Conservation (phyloP, 2,888 invertebrate species). For the Mimachlamys varia region DNA sequence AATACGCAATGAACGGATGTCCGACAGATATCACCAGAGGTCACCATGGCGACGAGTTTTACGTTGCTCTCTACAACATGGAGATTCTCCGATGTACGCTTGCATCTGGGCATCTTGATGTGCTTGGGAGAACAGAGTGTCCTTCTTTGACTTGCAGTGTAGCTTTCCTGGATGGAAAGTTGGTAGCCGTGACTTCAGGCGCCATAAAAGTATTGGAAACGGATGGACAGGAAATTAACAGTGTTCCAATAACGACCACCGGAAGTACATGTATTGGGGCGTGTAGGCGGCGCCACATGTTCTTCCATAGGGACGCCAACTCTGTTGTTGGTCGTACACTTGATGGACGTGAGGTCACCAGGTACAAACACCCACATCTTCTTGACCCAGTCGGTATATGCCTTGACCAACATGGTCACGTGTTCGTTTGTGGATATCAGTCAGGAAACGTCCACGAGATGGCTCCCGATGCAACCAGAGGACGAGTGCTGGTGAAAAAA, state of each 20-base stretch:
- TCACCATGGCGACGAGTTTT: neutral
- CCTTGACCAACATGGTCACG: neutral
- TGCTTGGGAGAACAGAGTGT: neutral
- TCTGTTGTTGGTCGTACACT: neutral
- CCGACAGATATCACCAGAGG: neutral
- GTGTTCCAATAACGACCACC: neutral
- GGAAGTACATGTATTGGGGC: neutral
- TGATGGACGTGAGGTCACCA: neutral
- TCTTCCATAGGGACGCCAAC: neutral
- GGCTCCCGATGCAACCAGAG: neutral
- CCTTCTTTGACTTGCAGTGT: neutral
- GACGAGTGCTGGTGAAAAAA: neutral
- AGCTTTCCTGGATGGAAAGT: neutral
- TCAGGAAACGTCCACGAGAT: neutral
- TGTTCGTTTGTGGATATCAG: neutral
- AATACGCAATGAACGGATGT: neutral
- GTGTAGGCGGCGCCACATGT: neutral
- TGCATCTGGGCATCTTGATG: slow-evolving; percentile 15
- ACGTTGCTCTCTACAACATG: neutral
- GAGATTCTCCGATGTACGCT: neutral
- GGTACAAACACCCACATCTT: neutral
- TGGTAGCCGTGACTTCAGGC: neutral
- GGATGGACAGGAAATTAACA: neutral
- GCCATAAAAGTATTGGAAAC: neutral
- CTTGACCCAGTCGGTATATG: neutral